These are phyloP conservation scores for Pocillopora verrucosa DNA, from an alignment of 64 coral and sea anemone species.

Conservation along the genomic window DNA sequence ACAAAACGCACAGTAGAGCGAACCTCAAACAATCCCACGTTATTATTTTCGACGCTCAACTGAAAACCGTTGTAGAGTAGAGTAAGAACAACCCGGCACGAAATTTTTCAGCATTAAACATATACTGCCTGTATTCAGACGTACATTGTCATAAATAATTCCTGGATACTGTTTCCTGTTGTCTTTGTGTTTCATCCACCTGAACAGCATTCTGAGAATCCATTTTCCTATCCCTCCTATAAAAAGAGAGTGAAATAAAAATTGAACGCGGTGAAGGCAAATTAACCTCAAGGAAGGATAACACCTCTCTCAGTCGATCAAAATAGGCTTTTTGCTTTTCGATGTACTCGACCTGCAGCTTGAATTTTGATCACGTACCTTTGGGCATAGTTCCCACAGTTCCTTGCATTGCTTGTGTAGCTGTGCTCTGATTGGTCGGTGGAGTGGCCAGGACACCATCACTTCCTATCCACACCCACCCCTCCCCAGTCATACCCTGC, in stretches of 20 bases:
- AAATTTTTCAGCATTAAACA: not conserved
- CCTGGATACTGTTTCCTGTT: conserved; percentile 67
- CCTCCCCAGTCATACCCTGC: conserved; percentile 95
- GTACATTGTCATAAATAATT: conserved; percentile 72
- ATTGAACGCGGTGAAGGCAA: no score
- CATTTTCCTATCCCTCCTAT: conserved; percentile 59
- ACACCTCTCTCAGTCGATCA: no score
- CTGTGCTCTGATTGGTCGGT: conserved; percentile 55
- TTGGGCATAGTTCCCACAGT: conserved; percentile 77
- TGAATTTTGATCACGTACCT: conserved; percentile 39
- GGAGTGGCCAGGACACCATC: conserved; percentile 73
- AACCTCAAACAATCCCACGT: no score
- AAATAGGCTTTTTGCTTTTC: not conserved
- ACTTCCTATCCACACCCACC: conserved; percentile 92
- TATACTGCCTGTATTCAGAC: not conserved
- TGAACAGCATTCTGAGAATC: conserved; percentile 61
- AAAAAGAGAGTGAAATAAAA: conserved; percentile 3
- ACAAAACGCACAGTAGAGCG: no score
- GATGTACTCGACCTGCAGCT: not conserved
- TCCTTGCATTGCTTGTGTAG: conserved; percentile 82
- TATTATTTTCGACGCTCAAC: no score
- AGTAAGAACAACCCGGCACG: not conserved
- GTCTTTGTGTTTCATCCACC: conserved; percentile 61
- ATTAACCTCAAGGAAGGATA: no score
- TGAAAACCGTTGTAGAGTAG: not conserved